Evolutionary conservation across 2,113 vertebrate species (phyloP).

Genomic region (Bambusicola thoracicus): DNA sequence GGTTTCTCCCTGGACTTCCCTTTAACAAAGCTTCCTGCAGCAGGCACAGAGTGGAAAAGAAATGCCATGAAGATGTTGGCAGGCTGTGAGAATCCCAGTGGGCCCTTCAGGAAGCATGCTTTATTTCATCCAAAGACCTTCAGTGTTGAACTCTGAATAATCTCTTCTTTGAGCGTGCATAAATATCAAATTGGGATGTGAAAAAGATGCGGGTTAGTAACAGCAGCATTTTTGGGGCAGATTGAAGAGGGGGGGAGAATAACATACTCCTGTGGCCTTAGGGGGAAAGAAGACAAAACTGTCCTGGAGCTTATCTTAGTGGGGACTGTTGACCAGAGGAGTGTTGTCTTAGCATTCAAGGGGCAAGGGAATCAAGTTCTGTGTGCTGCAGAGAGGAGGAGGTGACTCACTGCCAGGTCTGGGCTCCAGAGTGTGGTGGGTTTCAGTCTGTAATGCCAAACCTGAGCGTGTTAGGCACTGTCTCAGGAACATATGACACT

Average conservation of each 20-base stretch:
- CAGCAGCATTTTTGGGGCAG: background rate
- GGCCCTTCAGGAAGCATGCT: background rate
- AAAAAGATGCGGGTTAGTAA: background rate
- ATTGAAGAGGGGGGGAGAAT: background rate
- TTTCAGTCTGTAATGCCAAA: background rate
- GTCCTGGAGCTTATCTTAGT: background rate
- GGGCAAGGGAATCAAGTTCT: background rate
- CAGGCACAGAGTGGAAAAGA: background rate
- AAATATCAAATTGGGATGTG: background rate
- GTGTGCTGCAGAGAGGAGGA: background rate
- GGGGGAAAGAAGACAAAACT: background rate
- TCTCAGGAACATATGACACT: background rate
- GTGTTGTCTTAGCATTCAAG: background rate
- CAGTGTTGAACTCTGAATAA: background rate
- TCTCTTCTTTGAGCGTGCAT: background rate
- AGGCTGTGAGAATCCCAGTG: background rate
- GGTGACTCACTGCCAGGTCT: background rate
- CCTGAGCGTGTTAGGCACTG: rapidly evolving
- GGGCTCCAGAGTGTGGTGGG: rapidly evolving
- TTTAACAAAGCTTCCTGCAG: background rate
- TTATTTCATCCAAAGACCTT: background rate
- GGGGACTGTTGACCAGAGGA: background rate
- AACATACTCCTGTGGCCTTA: background rate
- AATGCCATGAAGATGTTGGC: background rate
- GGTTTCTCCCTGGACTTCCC: background rate